Evolutionary conservation across 2,888 invertebrate species (phyloP).

Genomic region (Priocnemis perturbator): DNA sequence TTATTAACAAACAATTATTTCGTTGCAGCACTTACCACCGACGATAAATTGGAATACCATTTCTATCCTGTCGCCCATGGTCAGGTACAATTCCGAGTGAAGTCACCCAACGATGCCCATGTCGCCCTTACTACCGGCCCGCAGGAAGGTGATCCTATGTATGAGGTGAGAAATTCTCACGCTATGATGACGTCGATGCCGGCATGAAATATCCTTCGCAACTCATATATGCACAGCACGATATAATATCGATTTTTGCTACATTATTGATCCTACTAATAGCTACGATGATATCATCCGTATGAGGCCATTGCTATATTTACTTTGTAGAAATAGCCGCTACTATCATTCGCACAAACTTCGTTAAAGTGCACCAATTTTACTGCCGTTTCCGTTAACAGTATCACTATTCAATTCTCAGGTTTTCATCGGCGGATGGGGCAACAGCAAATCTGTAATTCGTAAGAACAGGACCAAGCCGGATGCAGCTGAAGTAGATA

Average conservation of each 20-base stretch:
- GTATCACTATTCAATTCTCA: slow-evolving; percentile 60
- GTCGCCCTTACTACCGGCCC: slow-evolving; percentile 86
- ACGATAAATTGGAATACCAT: slow-evolving; percentile 88
- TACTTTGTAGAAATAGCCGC: too few species aligned
- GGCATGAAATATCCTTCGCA: too few species aligned
- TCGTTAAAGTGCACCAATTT: too few species aligned
- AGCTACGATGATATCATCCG: too few species aligned
- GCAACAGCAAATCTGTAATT: slow-evolving; percentile 88
- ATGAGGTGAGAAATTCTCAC: slow-evolving; percentile 79
- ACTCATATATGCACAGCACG: not conserved
- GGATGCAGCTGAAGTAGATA: slow-evolving; percentile 83
- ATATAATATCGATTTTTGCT: not conserved
- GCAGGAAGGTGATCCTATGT: slow-evolving; percentile 85
- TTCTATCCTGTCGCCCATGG: slow-evolving; percentile 85
- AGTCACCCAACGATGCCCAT: slow-evolving; percentile 90
- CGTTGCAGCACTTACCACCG: slow-evolving; percentile 83
- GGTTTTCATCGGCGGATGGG: slow-evolving; percentile 93
- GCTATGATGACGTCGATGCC: too few species aligned
- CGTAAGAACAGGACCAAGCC: slow-evolving; percentile 87
- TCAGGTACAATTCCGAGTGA: slow-evolving; percentile 86
- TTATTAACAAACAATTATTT: too few species aligned
- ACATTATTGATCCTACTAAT: not conserved
- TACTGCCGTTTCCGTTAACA: not conserved
- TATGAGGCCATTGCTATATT: not conserved
- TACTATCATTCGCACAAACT: too few species aligned